Evolutionary conservation across 2,888 invertebrate genomes (phyloP).

Genomic region (Dasysyrphus albostriatus): DNA sequence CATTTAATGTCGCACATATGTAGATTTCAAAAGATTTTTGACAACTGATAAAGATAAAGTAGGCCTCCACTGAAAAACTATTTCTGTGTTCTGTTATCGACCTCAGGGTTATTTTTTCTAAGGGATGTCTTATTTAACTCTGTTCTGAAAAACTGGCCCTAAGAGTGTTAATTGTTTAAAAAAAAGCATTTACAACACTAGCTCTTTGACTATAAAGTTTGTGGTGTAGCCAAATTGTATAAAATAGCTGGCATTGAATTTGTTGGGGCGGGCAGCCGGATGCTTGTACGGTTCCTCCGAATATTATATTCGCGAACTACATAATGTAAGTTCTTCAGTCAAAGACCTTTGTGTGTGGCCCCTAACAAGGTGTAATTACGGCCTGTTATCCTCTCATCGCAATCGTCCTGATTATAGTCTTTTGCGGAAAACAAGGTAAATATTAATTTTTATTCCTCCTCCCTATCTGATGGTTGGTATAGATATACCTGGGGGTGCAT

Average conservation of each 20-base stretch:
- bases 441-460: slow-evolving; percentile 82
- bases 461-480: slow-evolving; percentile 32
- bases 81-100: too few relatives aligned
- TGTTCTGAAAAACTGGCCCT: too few relatives aligned
- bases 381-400: slow-evolving; percentile 84
- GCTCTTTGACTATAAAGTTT: not conserved
- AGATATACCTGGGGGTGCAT: slow-evolving; percentile 5
- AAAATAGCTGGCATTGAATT: slow-evolving; percentile 32
- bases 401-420: slow-evolving; percentile 80
- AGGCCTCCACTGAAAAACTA: too few relatives aligned
- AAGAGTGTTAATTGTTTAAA: not conserved
- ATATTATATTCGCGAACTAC: not conserved
- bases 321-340: not conserved
- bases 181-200: not conserved
- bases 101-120: too few relatives aligned
- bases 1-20: too few relatives aligned
- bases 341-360: slow-evolving; percentile 78
- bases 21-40: too few relatives aligned
- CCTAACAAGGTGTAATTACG: slow-evolving; percentile 83
- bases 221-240: not conserved
- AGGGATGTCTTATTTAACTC: too few relatives aligned
- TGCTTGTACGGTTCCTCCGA: not conserved
- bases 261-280: not conserved
- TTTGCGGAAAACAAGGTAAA: slow-evolving; percentile 82
- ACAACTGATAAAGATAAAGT: too few relatives aligned